Evolutionary conservation across 2,888 invertebrate species (phyloP).

Genomic region (Deroplatys truncata): DNA sequence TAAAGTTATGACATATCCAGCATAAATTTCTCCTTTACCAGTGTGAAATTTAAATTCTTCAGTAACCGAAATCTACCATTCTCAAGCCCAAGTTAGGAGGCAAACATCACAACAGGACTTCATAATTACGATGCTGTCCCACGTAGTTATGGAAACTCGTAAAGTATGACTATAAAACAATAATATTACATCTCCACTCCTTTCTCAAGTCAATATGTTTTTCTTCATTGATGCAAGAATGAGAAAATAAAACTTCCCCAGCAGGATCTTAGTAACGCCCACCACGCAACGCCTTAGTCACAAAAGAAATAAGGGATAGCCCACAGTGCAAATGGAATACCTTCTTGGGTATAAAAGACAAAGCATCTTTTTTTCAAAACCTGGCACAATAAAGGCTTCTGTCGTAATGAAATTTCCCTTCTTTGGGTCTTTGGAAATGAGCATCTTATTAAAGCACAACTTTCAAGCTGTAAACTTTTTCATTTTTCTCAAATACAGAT

Average conservation of each 20-base stretch:
- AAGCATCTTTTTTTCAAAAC: background rate
- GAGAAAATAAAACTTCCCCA: background rate
- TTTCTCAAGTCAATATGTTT: background rate
- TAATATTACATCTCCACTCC: background rate
- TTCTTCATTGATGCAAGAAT: background rate
- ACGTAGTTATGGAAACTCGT: background rate
- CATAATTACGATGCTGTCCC: background rate
- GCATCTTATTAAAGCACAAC: background rate
- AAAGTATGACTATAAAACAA: constrained; percentile 2
- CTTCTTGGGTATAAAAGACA: background rate
- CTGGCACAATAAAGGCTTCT: background rate
- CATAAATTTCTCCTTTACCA: background rate
- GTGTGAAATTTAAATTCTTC: constrained; percentile 3
- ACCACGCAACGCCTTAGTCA: too few species aligned
- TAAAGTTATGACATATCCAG: background rate
- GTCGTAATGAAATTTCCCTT: background rate
- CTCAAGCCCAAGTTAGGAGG: background rate
- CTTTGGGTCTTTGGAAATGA: background rate
- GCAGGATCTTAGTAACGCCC: background rate
- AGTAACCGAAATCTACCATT: background rate
- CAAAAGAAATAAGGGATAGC: background rate
- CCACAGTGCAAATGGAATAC: background rate
- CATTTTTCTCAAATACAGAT: too few species aligned
- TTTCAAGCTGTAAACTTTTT: too few species aligned
- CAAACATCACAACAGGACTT: background rate